Conservation (phyloP, 2,797 vertebrate genomes). For the Poeciliopsis paucimaculata region DNA sequence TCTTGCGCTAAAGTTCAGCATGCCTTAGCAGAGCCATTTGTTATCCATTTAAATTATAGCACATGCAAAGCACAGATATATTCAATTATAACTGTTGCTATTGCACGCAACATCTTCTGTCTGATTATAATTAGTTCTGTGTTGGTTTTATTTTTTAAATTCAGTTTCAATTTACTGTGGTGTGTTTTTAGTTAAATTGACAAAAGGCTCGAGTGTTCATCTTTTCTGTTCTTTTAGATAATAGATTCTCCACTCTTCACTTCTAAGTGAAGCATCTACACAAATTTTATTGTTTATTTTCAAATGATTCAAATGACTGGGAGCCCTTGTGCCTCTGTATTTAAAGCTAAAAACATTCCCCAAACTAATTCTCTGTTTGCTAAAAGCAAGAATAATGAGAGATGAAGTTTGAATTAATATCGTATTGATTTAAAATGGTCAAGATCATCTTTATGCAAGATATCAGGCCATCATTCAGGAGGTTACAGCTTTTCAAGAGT, state of each 20-base stretch:
- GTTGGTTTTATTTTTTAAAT: not conserved
- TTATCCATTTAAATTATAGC: not conserved
- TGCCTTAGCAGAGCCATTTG: not conserved
- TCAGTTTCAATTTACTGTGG: not conserved
- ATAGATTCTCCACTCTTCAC: not conserved
- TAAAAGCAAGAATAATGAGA: not conserved
- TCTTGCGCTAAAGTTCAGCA: not conserved
- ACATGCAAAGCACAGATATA: conserved; percentile 1
- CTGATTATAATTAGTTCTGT: not conserved
- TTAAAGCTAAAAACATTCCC: not conserved
- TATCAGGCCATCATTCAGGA: not conserved
- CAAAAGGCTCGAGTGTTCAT: not conserved
- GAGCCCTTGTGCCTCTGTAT: not conserved
- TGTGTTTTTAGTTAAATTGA: not conserved
- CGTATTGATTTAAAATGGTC: not conserved
- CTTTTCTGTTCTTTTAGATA: not conserved
- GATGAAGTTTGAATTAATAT: not conserved
- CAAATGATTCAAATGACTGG: not conserved
- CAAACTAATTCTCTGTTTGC: not conserved
- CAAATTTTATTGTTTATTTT: not conserved
- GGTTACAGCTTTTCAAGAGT: not conserved
- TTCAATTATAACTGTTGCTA: not conserved
- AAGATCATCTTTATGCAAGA: not conserved
- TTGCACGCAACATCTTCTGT: not conserved
- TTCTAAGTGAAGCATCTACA: not conserved